Evolutionary conservation across 2,888 invertebrate species (phyloP), one percentile per base, ranked within the genome.

Genomic region (Xestia sexstrigata): DNA sequence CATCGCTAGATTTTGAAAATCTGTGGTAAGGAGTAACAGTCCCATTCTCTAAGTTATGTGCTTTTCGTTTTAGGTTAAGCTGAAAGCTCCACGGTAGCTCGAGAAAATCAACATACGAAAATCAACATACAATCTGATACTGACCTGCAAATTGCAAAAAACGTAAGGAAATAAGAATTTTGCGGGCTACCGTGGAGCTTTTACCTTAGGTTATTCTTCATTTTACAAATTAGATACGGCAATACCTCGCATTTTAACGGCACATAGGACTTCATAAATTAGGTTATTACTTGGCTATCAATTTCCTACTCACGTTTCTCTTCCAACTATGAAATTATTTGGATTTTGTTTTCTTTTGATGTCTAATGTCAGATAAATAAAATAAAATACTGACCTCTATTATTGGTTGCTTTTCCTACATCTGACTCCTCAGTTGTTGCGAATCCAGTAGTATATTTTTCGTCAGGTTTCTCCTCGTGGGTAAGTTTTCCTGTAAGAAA

Each of bases 391-490:
- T 60, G 75, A 93, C 93, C 90, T 88, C 87, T 87, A 23, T 87
- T 87, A 23, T 84, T 84, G 23, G 30, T 65, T 8, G 49, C 23
- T 69, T 90, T 93, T 17, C 94, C 94, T 45, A 94, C 87, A 7
- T 81, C 62, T 3, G 94, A 95, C 86, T 95, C 95, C 84, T 95
- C 94, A 4, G 94, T 95, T 0, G 94, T 94, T 30, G 95, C 94
- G 74, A 95, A 95, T 0, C 95, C 95, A 73, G 93, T 92, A 71
- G 90, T 89, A 2, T 70, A 85, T 39, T 71, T 63, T 5, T 94
- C 91, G 11, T 85, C 85, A 0, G 76, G 17, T 3, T 68, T 90
- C 0, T 89, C 88, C 20, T 93, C 94, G n/a, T 93, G 89, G 0
- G 81, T 78, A 0, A 94, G 82, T 70, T 87, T 87, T 11, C 94